These are phyloP conservation scores for Poeciliopsis turrubarensis DNA, from an alignment of 2,113 vertebrate species.

Conservation along the genomic window DNA sequence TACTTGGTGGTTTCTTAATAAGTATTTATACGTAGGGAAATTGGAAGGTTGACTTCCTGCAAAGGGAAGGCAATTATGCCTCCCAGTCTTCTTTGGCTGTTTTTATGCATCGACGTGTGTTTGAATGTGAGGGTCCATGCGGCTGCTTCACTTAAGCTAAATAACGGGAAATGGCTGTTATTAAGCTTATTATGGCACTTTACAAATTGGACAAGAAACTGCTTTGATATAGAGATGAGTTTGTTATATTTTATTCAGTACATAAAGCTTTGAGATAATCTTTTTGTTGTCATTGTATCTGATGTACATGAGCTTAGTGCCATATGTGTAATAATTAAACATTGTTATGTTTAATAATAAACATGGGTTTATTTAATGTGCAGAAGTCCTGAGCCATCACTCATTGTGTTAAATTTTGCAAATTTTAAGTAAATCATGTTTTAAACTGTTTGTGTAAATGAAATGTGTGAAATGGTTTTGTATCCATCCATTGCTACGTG, in stretches of 20 bases:
- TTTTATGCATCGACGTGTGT: constrained; percentile 28
- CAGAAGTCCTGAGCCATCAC: too few species aligned
- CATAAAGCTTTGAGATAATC: neutral
- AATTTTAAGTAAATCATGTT: neutral
- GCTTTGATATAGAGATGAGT: constrained; percentile 4
- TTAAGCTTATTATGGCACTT: constrained; percentile 20
- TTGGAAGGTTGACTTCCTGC: constrained; percentile 70
- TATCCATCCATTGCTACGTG: neutral
- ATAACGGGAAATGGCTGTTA: constrained; percentile 31
- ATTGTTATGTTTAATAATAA: too few species aligned
- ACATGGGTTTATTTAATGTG: too few species aligned
- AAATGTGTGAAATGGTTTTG: neutral
- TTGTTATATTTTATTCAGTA: neutral
- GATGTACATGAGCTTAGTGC: neutral
- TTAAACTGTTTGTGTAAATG: neutral
- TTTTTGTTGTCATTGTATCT: neutral
- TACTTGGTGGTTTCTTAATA: constrained; percentile 70
- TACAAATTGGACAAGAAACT: constrained; percentile 21
- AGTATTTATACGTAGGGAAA: constrained; percentile 67
- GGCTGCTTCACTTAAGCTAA: constrained; percentile 24
- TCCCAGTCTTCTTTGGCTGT: constrained; percentile 39
- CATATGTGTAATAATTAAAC: neutral
- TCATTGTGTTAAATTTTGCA: too few species aligned
- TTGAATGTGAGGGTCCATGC: constrained; percentile 20
- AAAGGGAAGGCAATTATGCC: constrained; percentile 65